These are phyloP conservation scores for Phoebastria nigripes DNA, from an alignment of 2,797 vertebrate species.

Conservation along the genomic window DNA sequence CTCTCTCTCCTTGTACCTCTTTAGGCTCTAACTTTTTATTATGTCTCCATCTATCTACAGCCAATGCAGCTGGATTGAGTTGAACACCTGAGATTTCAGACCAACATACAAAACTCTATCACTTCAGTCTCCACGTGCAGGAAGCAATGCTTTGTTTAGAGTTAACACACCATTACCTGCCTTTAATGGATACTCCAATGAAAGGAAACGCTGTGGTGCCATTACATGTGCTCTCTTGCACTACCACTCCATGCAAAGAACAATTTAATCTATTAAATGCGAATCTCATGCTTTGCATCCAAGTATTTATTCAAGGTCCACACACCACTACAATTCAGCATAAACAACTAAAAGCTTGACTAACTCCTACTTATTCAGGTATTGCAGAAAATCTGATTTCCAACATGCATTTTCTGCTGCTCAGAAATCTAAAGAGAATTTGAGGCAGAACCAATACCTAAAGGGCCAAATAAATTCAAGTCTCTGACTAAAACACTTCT, in stretches of 20 bases:
- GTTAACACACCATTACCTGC: background rate
- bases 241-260: background rate
- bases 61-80: background rate
- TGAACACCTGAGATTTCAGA: background rate
- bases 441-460: background rate
- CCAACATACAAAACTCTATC: background rate
- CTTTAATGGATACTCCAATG: background rate
- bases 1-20: background rate
- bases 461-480: background rate
- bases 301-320: background rate
- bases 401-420: background rate
- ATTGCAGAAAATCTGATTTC: background rate
- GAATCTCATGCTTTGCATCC: background rate
- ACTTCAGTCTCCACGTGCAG: background rate
- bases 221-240: fast-evolving
- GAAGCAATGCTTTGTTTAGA: background rate
- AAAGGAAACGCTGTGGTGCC: background rate
- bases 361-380: background rate
- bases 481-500: background rate
- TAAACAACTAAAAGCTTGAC: background rate
- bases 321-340: background rate
- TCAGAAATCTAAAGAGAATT: background rate
- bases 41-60: background rate
- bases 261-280: background rate
- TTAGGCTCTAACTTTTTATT: background rate